Percentiles rank a stretch among this genome's conserved stretches.
Conservation (phyloP, 2,797 vertebrate genomes). For the Sebastes jordani region DNA sequence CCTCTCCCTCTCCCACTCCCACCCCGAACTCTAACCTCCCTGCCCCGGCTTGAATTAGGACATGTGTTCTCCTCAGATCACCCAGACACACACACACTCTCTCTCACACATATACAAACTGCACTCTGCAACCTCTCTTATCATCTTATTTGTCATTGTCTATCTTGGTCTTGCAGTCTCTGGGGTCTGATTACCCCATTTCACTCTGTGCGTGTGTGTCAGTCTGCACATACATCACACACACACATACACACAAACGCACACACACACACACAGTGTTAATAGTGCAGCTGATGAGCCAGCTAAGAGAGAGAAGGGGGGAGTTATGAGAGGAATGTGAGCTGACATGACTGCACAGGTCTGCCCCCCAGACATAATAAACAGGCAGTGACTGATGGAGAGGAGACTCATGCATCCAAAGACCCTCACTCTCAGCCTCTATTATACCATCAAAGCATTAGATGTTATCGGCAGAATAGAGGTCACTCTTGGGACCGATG, state of each 20-base stretch:
- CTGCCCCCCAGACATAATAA: conserved; percentile 44
- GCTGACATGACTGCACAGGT: conserved; percentile 67
- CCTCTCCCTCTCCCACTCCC: conserved; percentile 18
- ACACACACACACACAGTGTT: not conserved
- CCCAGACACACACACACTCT: not conserved
- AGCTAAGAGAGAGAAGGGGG: conserved; percentile 33
- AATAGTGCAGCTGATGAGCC: conserved; percentile 29
- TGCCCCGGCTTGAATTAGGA: not conserved
- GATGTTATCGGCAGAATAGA: not conserved
- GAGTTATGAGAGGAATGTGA: conserved; percentile 72
- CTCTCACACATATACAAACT: not conserved
- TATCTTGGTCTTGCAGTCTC: conserved; percentile 4
- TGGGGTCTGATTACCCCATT: conserved; percentile 3
- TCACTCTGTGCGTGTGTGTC: conserved; percentile 13
- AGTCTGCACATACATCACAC: not conserved
- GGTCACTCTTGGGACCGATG: not conserved
- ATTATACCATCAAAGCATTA: not conserved
- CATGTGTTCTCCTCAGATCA: conserved; percentile 25
- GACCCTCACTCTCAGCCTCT: not conserved
- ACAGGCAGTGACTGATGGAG: conserved; percentile 16
- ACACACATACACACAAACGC: not conserved
- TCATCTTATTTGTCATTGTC: conserved; percentile 34
- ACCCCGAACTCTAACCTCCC: conserved; percentile 31
- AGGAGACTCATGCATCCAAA: not conserved
- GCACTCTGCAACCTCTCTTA: conserved; percentile 15